A percentile compares a stretch with the other conserved stretches of the same genome.
These are phyloP conservation scores for Luperina nickerlii DNA, from an alignment of 2,888 invertebrate genomes.

Conservation along the genomic window DNA sequence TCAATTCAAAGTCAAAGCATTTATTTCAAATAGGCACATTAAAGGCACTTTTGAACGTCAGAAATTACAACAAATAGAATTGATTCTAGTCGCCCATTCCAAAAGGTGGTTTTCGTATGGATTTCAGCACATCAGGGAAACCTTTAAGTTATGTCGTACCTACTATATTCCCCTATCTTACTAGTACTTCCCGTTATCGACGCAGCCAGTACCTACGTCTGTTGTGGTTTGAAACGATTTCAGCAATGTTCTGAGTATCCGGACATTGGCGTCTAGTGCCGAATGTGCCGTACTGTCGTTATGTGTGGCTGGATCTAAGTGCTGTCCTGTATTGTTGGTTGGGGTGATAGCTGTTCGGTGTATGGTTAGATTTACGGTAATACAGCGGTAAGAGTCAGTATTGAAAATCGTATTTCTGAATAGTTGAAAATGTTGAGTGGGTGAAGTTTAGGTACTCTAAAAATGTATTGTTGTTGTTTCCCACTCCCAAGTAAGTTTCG, in stretches of 20 bases:
- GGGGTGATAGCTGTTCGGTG: slow-evolving; percentile 14
- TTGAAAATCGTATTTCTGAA: background rate
- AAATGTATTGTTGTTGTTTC: too few species aligned
- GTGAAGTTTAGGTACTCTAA: background rate
- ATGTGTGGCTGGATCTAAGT: slow-evolving; percentile 44
- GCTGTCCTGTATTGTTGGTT: slow-evolving; percentile 18
- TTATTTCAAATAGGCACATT: too few species aligned
- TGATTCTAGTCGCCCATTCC: too few species aligned
- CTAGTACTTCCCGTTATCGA: slow-evolving; percentile 24
- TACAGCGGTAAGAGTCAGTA: background rate
- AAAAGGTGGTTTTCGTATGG: too few species aligned
- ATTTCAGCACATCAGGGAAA: too few species aligned
- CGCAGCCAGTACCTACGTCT: slow-evolving; percentile 9
- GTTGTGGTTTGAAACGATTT: slow-evolving; percentile 45
- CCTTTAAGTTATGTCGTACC: background rate
- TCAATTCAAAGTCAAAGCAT: too few species aligned
- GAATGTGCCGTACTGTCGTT: slow-evolving; percentile 37
- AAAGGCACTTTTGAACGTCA: too few species aligned
- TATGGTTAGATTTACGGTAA: slow-evolving; percentile 25
- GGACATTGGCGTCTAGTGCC: slow-evolving; percentile 40
- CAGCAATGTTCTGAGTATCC: slow-evolving; percentile 42
- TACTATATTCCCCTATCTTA: background rate
- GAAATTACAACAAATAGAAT: too few species aligned
- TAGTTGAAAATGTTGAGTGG: background rate
- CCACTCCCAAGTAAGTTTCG: background rate